Evolutionary conservation across 2,797 vertebrate species (phyloP).

Genomic region (Poeciliopsis paucimaculata): DNA sequence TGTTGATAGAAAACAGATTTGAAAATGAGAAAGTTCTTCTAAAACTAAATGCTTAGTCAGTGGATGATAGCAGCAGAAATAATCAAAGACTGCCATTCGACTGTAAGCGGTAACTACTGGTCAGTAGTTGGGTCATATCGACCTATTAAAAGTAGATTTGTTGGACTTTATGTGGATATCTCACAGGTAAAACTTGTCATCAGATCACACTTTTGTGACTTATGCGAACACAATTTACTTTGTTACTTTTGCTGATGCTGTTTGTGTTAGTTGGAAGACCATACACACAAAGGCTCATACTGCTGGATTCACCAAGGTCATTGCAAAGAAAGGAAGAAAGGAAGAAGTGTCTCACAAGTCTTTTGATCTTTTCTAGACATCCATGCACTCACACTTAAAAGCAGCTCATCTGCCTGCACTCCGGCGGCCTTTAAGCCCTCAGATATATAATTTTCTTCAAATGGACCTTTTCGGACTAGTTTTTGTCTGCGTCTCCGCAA

Average conservation of each 20-base stretch:
- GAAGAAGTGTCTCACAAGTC: slow-evolving; percentile 48
- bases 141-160: slow-evolving; percentile 39
- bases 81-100: background rate
- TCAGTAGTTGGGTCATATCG: slow-evolving; percentile 47
- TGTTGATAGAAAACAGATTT: background rate
- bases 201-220: slow-evolving; percentile 22
- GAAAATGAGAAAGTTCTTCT: background rate
- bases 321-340: slow-evolving; percentile 49
- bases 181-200: slow-evolving; percentile 28
- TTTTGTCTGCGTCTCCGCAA: slow-evolving; percentile 69
- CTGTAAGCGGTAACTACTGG: slow-evolving; percentile 37
- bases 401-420: slow-evolving; percentile 45
- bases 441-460: slow-evolving; percentile 83
- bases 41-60: background rate
- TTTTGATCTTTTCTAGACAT: slow-evolving; percentile 51
- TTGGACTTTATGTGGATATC: slow-evolving; percentile 27
- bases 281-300: slow-evolving; percentile 32
- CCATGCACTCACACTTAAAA: slow-evolving; percentile 32
- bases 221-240: slow-evolving; percentile 12
- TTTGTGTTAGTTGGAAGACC: slow-evolving; percentile 33
- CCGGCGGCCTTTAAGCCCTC: slow-evolving; percentile 49
- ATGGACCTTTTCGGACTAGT: slow-evolving; percentile 75
- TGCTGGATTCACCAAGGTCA: slow-evolving; percentile 70
- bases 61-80: background rate
- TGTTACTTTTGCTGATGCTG: slow-evolving; percentile 41